phyloP scores from a whole-genome alignment of 2,888 invertebrate genomes.

The Andricus curvator region DNA sequence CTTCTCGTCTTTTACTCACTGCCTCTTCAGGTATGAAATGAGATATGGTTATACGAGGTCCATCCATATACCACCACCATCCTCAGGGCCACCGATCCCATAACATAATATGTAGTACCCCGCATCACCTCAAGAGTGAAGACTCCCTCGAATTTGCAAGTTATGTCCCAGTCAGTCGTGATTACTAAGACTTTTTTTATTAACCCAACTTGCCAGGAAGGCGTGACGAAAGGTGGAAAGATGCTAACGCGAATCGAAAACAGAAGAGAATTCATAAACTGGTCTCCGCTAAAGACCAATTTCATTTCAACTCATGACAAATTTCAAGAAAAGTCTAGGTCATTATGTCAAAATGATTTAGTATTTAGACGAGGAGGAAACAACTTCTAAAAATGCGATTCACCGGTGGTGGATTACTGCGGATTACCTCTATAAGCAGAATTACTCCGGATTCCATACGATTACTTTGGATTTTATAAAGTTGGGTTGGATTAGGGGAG shows the following conservation, averaged over 20 bases:
- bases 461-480: too few relatives aligned
- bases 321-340: too few relatives aligned
- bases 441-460: too few relatives aligned
- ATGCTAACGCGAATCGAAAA: conserved; percentile 41
- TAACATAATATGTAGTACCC: conserved; percentile 40
- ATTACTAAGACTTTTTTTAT: conserved; percentile 18
- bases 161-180: conserved; percentile 63
- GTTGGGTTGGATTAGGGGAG: too few relatives aligned
- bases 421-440: too few relatives aligned
- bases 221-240: conserved; percentile 62
- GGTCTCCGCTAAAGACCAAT: not conserved
- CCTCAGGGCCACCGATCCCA: conserved; percentile 55
- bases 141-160: conserved; percentile 70
- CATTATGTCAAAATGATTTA: too few relatives aligned
- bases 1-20: conserved; percentile 50
- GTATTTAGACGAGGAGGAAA: too few relatives aligned
- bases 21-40: conserved; percentile 70
- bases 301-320: too few relatives aligned
- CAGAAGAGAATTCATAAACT: conserved; percentile 41
- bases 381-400: too few relatives aligned
- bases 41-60: conserved; percentile 70
- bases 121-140: conserved; percentile 43
- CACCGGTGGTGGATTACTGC: too few relatives aligned
- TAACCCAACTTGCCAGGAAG: conserved; percentile 55
- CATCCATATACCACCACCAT: conserved; percentile 60